These are phyloP conservation scores for Oryzias dopingdopingensis DNA, from an alignment of 2,797 vertebrate genomes.

Conservation along the genomic window DNA sequence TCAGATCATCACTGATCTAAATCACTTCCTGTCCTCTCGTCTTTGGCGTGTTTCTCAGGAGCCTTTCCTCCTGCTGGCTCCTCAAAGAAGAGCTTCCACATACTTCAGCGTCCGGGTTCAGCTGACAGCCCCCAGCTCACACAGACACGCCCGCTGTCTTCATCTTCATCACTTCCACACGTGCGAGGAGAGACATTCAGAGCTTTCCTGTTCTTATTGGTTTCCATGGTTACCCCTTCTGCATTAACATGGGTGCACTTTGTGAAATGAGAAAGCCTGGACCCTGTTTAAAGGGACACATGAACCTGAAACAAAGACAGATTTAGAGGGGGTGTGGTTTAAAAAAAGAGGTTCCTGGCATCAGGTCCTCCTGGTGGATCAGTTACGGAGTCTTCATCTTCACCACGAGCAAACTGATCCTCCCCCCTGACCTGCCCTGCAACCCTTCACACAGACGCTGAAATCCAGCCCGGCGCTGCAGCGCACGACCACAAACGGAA, in stretches of 20 bases:
- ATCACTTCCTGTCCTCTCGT: too few relatives aligned
- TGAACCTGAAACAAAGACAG: neutral
- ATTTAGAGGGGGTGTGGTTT: neutral
- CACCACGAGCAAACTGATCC: conserved; percentile 60
- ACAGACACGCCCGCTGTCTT: too few relatives aligned
- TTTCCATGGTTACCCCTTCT: neutral
- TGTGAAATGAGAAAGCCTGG: neutral
- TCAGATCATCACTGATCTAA: too few relatives aligned
- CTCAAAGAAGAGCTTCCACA: conserved; percentile 6
- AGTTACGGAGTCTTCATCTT: conserved; percentile 51
- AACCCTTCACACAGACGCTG: conserved; percentile 47
- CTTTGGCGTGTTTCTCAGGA: neutral
- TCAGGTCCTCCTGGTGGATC: conserved; percentile 41
- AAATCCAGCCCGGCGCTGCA: conserved; percentile 14
- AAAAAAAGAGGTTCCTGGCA: conserved; percentile 29
- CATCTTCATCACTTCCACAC: too few relatives aligned
- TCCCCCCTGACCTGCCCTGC: conserved; percentile 43
- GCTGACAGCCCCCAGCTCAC: too few relatives aligned
- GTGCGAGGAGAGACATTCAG: too few relatives aligned
- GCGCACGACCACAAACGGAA: conserved; percentile 8
- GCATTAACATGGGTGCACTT: neutral
- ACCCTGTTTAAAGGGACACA: neutral
- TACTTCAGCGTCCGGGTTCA: neutral
- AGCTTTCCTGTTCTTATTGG: neutral
- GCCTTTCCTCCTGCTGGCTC: neutral